Evolutionary conservation across 2,113 vertebrate genomes (phyloP).

Genomic region (Strix aluco): DNA sequence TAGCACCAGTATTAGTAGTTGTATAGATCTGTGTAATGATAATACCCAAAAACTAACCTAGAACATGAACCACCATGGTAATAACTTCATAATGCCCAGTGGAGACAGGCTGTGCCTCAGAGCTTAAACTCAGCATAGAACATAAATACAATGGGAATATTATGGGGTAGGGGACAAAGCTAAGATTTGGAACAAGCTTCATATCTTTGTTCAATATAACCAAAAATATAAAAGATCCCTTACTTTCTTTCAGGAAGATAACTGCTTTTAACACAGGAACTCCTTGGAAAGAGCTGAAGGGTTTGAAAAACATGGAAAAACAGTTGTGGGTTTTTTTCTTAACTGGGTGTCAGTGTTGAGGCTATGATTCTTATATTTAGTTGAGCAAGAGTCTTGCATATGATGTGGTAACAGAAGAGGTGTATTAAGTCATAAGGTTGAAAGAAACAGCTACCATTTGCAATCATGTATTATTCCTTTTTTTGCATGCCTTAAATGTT

Average conservation of each 20-base stretch:
- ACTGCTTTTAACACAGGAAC: background rate
- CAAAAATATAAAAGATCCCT: background rate
- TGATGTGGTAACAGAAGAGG: background rate
- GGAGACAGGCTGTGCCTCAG: background rate
- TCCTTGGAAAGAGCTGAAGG: background rate
- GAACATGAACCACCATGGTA: background rate
- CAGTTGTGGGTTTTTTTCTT: background rate
- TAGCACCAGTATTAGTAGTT: background rate
- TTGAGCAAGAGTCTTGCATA: background rate
- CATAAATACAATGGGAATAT: background rate
- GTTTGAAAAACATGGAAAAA: background rate
- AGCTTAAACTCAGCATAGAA: background rate
- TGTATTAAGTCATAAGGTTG: background rate
- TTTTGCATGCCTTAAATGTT: background rate
- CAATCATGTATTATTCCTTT: background rate
- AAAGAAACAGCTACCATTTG: background rate
- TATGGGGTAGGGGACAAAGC: background rate
- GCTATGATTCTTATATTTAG: background rate
- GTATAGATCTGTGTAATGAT: background rate
- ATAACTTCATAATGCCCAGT: background rate
- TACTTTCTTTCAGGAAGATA: background rate
- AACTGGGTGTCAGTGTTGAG: background rate
- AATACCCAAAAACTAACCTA: background rate
- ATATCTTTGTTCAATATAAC: background rate
- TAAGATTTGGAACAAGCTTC: background rate